Evolutionary conservation across 92 coral and sea anemone genomes (phyloP), one percentile per base, ranked within the genome.

Genomic region (Porites rus): DNA sequence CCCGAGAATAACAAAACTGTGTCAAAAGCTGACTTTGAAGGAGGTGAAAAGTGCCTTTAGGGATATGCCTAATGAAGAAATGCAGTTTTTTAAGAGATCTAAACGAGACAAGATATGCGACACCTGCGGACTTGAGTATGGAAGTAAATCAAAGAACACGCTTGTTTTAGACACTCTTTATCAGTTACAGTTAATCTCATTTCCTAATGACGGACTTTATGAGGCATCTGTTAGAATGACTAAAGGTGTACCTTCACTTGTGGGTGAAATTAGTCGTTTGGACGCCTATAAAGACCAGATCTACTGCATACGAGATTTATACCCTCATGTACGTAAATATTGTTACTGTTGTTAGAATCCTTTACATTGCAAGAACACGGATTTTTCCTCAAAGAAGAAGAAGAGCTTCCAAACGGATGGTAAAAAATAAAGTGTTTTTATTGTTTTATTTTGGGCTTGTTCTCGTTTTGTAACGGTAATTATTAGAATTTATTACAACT

Each of bases 21-120:
- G 98, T 60, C 84, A 69, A 64, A 31, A 51, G 20, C 72, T 95
- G 72, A 63, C 77, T 18, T 79, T 95, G 22, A 91, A 93, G 75
- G 43, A 72, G 11, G 74, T 95, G 82, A n/a, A 74, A 56, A 56
- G 73, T 7, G 96, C 93, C 5, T 84, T 88, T 60, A 10, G 61
- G 61, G 93, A 95, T 56, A 84, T 94, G 88, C 98, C 98, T 0
- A 92, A 88, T 51, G 78, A 86, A 8, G 80, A 62, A 4, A 94
- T 93, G 54, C 96, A 93, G 69, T 82, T 73, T 19, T 93, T 95
- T 58, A 71, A 88, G 13, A 83, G 60, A 66, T 86, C 92, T 13
- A 77, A 83, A 77, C 73, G 59, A 56, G 74, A 91, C n/a, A 24
- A 75, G 19, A 82, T 78, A 51, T 93, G 96, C 60, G 96, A 93